phyloP scores from a whole-genome alignment of 2,888 invertebrate genomes.

The Synanthedon andrenaeformis region DNA sequence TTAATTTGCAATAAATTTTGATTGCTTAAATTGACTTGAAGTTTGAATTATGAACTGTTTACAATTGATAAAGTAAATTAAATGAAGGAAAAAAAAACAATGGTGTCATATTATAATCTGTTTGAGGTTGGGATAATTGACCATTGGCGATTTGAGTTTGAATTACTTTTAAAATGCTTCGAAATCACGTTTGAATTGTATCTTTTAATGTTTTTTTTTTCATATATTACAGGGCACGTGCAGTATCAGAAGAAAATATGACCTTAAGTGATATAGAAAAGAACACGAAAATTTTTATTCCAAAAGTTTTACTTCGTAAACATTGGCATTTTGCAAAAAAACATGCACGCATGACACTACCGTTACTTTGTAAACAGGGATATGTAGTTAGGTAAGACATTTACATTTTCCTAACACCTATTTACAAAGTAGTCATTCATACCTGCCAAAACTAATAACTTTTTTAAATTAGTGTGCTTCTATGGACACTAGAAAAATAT shows the following conservation, averaged over 20 bases:
- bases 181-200: not conserved
- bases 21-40: no score
- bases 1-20: no score
- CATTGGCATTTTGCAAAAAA: slow-evolving; percentile 83
- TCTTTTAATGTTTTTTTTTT: not conserved
- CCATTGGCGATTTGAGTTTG: no score
- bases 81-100: no score
- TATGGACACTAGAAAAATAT: no score
- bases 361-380: slow-evolving; percentile 54
- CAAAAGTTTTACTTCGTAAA: slow-evolving; percentile 79
- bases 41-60: no score
- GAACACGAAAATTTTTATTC: slow-evolving; percentile 86
- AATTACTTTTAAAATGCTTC: no score
- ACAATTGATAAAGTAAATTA: no score
- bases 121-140: no score
- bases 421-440: not conserved
- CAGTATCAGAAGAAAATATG: slow-evolving; percentile 80
- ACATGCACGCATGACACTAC: slow-evolving; percentile 75
- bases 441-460: not conserved
- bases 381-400: slow-evolving; percentile 72
- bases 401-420: not conserved
- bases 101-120: no score
- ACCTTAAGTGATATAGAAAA: slow-evolving; percentile 76
- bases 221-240: slow-evolving; percentile 68
- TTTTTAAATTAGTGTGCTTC: no score